phyloP scores from a whole-genome alignment of 1,140 invertebrate genomes.

The Drusus annulatus region DNA sequence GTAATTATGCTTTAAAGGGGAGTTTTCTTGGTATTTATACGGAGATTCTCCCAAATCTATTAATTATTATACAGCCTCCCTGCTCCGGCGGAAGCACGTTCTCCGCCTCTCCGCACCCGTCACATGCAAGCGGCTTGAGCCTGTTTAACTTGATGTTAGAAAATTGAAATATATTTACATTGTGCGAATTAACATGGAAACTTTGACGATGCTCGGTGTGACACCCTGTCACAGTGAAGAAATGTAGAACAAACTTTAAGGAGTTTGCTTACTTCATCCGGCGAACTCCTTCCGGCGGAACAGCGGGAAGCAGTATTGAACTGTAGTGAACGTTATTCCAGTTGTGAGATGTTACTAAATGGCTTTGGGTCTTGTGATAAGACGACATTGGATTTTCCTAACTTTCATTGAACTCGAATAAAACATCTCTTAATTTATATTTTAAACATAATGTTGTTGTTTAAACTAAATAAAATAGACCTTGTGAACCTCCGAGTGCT shows the following conservation, averaged over 20 bases:
- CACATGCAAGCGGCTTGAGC: slow-evolving; percentile 21
- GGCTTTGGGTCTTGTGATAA: too few relatives aligned
- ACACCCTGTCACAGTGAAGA: slow-evolving; percentile 31
- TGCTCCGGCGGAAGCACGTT: not conserved
- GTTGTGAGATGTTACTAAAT: slow-evolving; percentile 13
- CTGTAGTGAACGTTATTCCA: slow-evolving; percentile 16
- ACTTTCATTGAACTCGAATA: too few relatives aligned
- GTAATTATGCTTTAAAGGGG: slow-evolving; percentile 33
- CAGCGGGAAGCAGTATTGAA: too few relatives aligned
- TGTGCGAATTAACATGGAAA: slow-evolving; percentile 33
- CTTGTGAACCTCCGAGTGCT: too few relatives aligned
- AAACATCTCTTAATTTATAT: too few relatives aligned
- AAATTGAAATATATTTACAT: slow-evolving; percentile 39
- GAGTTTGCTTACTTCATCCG: not conserved
- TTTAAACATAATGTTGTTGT: too few relatives aligned
- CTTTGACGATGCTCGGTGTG: slow-evolving; percentile 27
- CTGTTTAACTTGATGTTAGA: slow-evolving; percentile 15
- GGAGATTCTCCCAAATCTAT: slow-evolving; percentile 20
- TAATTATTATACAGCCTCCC: slow-evolving; percentile 21
- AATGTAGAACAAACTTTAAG: slow-evolving; percentile 11
- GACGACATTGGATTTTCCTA: too few relatives aligned
- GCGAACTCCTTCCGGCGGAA: slow-evolving; percentile 1
- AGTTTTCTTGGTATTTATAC: slow-evolving; percentile 19
- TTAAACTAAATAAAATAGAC: too few relatives aligned
- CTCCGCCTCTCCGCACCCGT: not conserved